Evolutionary conservation across 1,140 invertebrate species (phyloP), one percentile per base, ranked within the genome.

Genomic region (Thaumetopoea pityocampa): DNA sequence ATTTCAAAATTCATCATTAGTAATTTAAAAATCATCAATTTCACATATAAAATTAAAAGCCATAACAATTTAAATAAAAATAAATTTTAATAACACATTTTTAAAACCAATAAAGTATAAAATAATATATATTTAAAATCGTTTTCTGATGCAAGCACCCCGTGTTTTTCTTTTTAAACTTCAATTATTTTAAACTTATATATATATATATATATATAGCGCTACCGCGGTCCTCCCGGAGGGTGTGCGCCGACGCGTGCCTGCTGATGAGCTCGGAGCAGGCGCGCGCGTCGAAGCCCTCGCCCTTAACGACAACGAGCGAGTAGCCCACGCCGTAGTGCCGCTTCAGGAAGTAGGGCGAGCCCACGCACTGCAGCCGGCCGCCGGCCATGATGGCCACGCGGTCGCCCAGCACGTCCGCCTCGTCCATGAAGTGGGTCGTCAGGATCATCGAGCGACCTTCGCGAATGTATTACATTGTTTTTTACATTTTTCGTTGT

Each of bases 341-440:
- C 47, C 85, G 88, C 60, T 88, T 88, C 1, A 89, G 66, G 58
- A 82, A 86, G 61, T 86, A 85, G 0, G 87, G 82, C 0, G 87
- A 86, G 14, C 86, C 87, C 17, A 86, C 80, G 66, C 94, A 96
- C 58, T 91, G 89, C 2, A 98, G 74, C 36, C 87, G 83, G 5
- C 96, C 96, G 38, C 90, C 87, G 26, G 94, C 90, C 89, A 99
- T 92, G 34, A 98, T 97, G 2, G 95, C 94, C 30, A 98, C 94
- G 56, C 95, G 88, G 78, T 98, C 96, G 0, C 96, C 97, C 0
- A 99, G 88, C 23, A 94, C 89, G 84, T 99, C 97, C 3, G 97
- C 97, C 85, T 99, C 98, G 79, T 99, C 97, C 96, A 99, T 98
- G 74, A 96, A 98, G 82, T 99, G 97, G 0, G 97, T 99, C 1